Percentiles rank a stretch among this genome's conserved stretches.
Evolutionary conservation across 1,140 invertebrate genomes (phyloP).

Genomic region (Scaptodrosophila lebanonensis): DNA sequence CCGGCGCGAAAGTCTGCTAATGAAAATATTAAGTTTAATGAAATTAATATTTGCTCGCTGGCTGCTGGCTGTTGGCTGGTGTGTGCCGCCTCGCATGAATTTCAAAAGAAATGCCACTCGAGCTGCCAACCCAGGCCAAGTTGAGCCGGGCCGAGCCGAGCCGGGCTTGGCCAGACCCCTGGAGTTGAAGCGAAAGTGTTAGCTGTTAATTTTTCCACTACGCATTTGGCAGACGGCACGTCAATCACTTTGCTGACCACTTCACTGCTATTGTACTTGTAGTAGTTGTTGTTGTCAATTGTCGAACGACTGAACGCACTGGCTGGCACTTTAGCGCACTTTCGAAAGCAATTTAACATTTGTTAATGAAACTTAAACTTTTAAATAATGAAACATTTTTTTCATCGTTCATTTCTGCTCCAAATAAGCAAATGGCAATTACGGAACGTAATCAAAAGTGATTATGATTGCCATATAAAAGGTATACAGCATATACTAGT

Average conservation of each 20-base stretch:
- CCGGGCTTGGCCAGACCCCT: no score
- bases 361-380: conserved; percentile 72
- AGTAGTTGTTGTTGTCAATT: conserved; percentile 16
- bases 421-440: conserved; percentile 64
- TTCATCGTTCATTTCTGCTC: conserved; percentile 37
- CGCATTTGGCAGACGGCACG: conserved; percentile 57
- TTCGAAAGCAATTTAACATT: conserved; percentile 71
- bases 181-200: conserved; percentile 70
- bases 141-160: no score
- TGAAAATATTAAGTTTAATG: conserved; percentile 72
- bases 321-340: conserved; percentile 24
- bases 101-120: conserved; percentile 46
- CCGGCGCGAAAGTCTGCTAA: conserved; percentile 53
- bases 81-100: conserved; percentile 18
- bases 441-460: conserved; percentile 53
- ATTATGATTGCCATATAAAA: conserved; percentile 66
- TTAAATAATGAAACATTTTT: not conserved
- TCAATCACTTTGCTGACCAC: conserved; percentile 49
- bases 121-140: conserved; percentile 2
- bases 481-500: conserved; percentile 45
- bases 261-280: conserved; percentile 26
- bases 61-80: conserved; percentile 14
- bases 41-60: conserved; percentile 62
- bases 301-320: not conserved
- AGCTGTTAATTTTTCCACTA: conserved; percentile 55